A percentile compares a stretch with the other conserved stretches of the same genome.
These are phyloP conservation scores for Holcopasites calliopsidis DNA, from an alignment of 1,140 invertebrate species.

Conservation along the genomic window DNA sequence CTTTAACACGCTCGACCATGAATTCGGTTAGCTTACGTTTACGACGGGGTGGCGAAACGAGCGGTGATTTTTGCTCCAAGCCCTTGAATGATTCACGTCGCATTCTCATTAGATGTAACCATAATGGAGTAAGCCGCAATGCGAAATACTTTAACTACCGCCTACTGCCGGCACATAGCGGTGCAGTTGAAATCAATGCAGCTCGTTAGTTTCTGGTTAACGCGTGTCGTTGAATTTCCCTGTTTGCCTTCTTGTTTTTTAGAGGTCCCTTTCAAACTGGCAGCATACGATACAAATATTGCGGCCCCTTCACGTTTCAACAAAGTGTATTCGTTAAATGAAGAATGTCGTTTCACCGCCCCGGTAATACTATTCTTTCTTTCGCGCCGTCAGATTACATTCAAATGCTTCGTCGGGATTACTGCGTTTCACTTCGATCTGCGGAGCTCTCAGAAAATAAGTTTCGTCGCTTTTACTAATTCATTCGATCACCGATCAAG, in stretches of 20 bases:
- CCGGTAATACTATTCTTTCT: too few species aligned
- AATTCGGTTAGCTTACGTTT: slow-evolving; percentile 23
- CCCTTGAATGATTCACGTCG: slow-evolving; percentile 56
- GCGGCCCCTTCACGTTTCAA: neutral
- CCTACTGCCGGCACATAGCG: neutral
- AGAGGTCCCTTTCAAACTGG: neutral
- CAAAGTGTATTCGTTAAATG: neutral
- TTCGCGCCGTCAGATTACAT: too few species aligned
- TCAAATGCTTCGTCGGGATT: too few species aligned
- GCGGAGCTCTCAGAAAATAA: too few species aligned
- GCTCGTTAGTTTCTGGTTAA: slow-evolving; percentile 31
- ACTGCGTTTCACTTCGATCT: too few species aligned
- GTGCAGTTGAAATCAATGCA: neutral
- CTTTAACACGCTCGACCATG: neutral
- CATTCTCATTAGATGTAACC: slow-evolving; percentile 65
- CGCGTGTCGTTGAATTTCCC: neutral
- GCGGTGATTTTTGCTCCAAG: slow-evolving; percentile 28
- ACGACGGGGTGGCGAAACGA: neutral
- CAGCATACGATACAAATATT: slow-evolving; percentile 18
- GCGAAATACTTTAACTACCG: slow-evolving; percentile 1
- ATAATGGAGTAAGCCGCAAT: slow-evolving; percentile 33
- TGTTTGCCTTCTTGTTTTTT: neutral
- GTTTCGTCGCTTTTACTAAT: too few species aligned
- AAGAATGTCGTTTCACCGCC: neutral
- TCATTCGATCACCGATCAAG: too few species aligned